Evolutionary conservation across 2,113 vertebrate species (phyloP).

Genomic region (Seriola rivoliana): DNA sequence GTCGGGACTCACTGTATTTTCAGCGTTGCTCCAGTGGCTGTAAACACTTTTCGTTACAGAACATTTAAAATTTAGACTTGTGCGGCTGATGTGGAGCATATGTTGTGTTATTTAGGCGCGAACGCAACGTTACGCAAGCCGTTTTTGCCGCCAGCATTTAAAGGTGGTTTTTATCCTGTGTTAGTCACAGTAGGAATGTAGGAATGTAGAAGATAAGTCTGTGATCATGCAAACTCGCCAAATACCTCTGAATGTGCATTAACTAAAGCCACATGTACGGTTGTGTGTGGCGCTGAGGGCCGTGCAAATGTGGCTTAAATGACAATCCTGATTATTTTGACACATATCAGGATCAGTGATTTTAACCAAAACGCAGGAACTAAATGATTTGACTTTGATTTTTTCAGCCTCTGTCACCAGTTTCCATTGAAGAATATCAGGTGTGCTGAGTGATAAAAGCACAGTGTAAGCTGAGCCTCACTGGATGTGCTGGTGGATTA

Average conservation of each 20-base stretch:
- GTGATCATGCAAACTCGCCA: conserved; percentile 66
- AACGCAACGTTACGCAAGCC: conserved; percentile 32
- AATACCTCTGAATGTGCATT: conserved; percentile 57
- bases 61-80: neutral
- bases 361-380: conserved; percentile 3
- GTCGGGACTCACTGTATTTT: conserved; percentile 23
- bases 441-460: neutral
- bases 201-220: conserved; percentile 69
- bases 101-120: conserved; percentile 27
- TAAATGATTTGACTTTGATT: neutral
- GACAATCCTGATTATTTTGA: conserved; percentile 33
- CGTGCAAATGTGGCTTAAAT: conserved; percentile 25
- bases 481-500: no score
- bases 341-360: conserved; percentile 36
- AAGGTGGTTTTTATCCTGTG: conserved; percentile 41
- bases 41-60: conserved; percentile 1
- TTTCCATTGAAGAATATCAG: neutral
- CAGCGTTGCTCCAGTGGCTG: conserved; percentile 28
- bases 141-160: conserved; percentile 23
- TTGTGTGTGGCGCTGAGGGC: conserved; percentile 23
- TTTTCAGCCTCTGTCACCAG: neutral
- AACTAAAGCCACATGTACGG: conserved; percentile 71
- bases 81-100: conserved; percentile 26
- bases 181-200: conserved; percentile 68
- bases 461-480: no score